Evolutionary conservation across 1,140 invertebrate species (phyloP).

Genomic region (Mamestra configurata): DNA sequence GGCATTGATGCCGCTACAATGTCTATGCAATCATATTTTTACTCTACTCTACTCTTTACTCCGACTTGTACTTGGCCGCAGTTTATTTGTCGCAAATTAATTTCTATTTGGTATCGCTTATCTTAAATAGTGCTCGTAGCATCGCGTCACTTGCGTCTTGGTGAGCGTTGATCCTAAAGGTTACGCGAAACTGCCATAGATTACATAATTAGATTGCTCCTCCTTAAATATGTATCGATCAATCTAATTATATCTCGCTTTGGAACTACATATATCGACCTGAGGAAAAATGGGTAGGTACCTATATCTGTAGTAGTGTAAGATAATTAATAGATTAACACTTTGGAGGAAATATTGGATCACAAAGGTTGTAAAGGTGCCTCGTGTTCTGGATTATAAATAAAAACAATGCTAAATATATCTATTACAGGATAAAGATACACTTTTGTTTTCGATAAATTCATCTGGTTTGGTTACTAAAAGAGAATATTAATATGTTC

Average conservation of each 20-base stretch:
- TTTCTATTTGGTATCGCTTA: no score
- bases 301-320: neutral
- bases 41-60: no score
- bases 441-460: no score
- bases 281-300: neutral
- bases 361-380: neutral
- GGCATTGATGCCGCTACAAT: no score
- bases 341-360: neutral
- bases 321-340: neutral
- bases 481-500: no score
- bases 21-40: no score
- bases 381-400: neutral
- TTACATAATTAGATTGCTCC: constrained; percentile 59
- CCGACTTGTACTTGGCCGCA: no score
- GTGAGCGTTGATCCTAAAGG: constrained; percentile 53
- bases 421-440: no score
- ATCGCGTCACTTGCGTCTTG: no score
- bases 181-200: constrained; percentile 49
- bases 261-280: neutral
- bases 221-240: constrained; percentile 42
- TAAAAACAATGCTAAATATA: neutral
- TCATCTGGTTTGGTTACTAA: no score
- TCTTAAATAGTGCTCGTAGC: no score
- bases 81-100: no score
- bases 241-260: constrained; percentile 13